Conservation (phyloP, 2,888 invertebrate species). For the Torymus aiolomorphi region DNA sequence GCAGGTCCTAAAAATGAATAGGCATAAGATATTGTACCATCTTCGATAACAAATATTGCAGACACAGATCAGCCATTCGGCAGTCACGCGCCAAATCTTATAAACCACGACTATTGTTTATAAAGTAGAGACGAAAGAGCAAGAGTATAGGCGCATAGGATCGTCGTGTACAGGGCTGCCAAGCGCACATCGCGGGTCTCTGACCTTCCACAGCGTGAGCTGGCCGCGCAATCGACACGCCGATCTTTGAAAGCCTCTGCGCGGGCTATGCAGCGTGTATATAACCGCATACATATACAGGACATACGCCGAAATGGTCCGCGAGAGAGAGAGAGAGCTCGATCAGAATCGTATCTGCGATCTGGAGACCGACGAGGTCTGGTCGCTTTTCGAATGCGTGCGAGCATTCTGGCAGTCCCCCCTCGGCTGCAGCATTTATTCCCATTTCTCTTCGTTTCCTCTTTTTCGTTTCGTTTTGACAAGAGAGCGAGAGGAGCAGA, state of each 20-base stretch:
- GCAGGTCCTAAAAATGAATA: no score
- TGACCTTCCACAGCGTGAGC: conserved; percentile 65
- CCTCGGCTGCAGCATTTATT: conserved; percentile 4
- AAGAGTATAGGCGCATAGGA: conserved; percentile 52
- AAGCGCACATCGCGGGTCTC: conserved; percentile 71
- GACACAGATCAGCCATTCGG: no score
- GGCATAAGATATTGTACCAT: no score
- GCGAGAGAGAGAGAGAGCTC: not conserved
- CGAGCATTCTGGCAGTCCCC: not conserved
- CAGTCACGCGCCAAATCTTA: no score
- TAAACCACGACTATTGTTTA: conserved; percentile 58
- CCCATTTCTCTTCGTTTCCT: conserved; percentile 18
- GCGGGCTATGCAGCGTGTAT: not conserved
- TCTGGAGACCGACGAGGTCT: not conserved
- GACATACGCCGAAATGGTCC: conserved; percentile 56
- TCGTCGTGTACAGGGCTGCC: conserved; percentile 69
- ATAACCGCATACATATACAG: not conserved
- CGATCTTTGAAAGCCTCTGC: conserved; percentile 63
- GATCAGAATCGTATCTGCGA: conserved; percentile 58
- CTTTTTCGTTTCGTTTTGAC: not conserved
- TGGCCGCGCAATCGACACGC: conserved; percentile 67
- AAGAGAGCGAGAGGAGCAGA: not conserved
- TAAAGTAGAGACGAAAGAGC: conserved; percentile 35
- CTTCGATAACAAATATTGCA: no score
- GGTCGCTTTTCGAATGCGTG: conserved; percentile 4